phyloP scores from a whole-genome alignment of 2,888 invertebrate genomes.

The Sinhomidia bicolor region DNA sequence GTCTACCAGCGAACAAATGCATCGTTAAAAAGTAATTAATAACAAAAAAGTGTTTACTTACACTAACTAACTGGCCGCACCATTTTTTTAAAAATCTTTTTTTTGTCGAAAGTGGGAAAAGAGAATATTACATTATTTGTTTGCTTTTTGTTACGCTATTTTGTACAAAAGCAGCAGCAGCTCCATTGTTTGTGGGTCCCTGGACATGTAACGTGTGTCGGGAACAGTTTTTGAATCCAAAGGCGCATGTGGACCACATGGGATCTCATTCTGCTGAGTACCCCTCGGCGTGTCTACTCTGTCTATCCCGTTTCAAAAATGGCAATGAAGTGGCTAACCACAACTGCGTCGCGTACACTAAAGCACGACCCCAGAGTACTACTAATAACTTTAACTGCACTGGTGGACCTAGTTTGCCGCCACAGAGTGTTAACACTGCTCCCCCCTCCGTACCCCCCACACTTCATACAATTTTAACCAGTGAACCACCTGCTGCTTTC shows the following conservation, averaged over 20 bases:
- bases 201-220: constrained; percentile 75
- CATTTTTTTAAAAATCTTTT: neutral
- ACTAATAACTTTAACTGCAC: neutral
- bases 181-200: constrained; percentile 40
- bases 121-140: neutral
- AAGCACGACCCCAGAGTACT: neutral
- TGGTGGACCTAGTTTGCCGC: no score
- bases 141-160: neutral
- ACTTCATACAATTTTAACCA: neutral
- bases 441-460: neutral
- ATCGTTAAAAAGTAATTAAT: constrained; percentile 45
- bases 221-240: constrained; percentile 51
- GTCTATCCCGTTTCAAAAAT: constrained; percentile 66
- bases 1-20: constrained; percentile 62
- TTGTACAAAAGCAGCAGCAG: neutral
- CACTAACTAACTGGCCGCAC: neutral
- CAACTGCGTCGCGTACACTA: constrained; percentile 41
- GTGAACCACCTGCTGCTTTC: neutral
- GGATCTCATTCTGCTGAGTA: constrained; percentile 64
- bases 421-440: no score
- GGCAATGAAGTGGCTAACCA: constrained; percentile 68
- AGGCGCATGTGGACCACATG: constrained; percentile 70
- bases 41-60: neutral
- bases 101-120: no score
- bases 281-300: constrained; percentile 72